Evolutionary conservation across 2,113 vertebrate genomes (phyloP).

Genomic region (Hippocampus zosterae): DNA sequence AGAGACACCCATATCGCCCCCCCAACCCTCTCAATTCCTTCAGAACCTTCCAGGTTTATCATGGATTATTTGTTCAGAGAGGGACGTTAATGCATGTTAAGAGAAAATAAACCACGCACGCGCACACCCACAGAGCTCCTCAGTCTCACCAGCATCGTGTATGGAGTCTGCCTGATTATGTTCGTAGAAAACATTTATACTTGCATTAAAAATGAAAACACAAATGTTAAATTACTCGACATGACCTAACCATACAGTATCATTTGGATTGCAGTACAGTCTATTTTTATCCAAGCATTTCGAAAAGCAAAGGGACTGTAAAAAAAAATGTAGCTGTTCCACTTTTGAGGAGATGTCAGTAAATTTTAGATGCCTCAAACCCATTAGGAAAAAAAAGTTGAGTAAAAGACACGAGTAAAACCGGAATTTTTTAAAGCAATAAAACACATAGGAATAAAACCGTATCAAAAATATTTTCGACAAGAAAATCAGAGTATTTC

Average conservation of each 20-base stretch:
- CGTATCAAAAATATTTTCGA: no score
- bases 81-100: slow-evolving; percentile 36
- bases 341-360: background rate
- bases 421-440: no score
- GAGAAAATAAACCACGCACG: background rate
- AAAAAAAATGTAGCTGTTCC: background rate
- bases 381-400: no score
- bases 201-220: background rate
- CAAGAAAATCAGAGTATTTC: no score
- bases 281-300: background rate
- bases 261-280: background rate
- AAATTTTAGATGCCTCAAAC: background rate
- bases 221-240: background rate
- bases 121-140: slow-evolving; percentile 14
- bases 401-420: no score
- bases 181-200: background rate
- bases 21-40: slow-evolving; percentile 23
- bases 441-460: no score
- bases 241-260: background rate
- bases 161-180: slow-evolving; percentile 7
- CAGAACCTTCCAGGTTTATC: background rate
- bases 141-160: slow-evolving; percentile 9
- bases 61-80: slow-evolving; percentile 32
- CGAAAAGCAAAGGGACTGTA: background rate
- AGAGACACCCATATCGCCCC: background rate